phyloP scores from a whole-genome alignment of 2,113 vertebrate species.

The Erythrocercus mccallii region DNA sequence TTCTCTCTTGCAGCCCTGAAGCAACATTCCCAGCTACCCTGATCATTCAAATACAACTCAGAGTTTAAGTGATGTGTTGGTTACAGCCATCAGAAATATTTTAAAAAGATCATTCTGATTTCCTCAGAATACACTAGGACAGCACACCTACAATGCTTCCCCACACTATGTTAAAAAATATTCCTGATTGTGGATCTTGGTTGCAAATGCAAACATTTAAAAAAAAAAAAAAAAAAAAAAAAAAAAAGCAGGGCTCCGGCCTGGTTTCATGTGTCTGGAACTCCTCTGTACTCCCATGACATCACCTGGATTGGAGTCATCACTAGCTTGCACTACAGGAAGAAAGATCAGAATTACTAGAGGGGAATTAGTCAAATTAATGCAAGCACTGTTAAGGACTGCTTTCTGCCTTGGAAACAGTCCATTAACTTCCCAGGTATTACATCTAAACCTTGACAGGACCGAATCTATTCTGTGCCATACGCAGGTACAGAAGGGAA shows the following conservation, averaged over 20 bases:
- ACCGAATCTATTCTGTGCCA: fast-evolving
- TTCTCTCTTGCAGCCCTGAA: background rate
- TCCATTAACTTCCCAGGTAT: background rate
- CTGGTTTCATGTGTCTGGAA: background rate
- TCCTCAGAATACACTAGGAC: background rate
- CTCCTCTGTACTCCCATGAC: background rate
- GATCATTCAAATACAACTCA: background rate
- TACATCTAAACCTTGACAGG: background rate
- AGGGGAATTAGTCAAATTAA: background rate
- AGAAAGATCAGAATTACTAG: background rate
- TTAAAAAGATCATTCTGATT: background rate
- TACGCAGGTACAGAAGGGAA: background rate
- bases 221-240: background rate
- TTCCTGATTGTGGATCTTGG: background rate
- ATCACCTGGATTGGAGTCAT: background rate
- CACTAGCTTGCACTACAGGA: background rate
- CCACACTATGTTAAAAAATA: background rate
- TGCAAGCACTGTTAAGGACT: background rate
- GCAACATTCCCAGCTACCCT: background rate
- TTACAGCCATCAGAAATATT: background rate
- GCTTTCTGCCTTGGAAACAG: background rate
- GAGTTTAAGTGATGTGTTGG: background rate
- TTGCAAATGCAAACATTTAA: background rate
- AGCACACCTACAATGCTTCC: background rate
- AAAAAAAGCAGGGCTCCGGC: background rate